Percentiles rank a stretch among this genome's conserved stretches.
These are phyloP conservation scores for Junco hyemalis DNA, from an alignment of 2,113 vertebrate genomes.

Conservation along the genomic window DNA sequence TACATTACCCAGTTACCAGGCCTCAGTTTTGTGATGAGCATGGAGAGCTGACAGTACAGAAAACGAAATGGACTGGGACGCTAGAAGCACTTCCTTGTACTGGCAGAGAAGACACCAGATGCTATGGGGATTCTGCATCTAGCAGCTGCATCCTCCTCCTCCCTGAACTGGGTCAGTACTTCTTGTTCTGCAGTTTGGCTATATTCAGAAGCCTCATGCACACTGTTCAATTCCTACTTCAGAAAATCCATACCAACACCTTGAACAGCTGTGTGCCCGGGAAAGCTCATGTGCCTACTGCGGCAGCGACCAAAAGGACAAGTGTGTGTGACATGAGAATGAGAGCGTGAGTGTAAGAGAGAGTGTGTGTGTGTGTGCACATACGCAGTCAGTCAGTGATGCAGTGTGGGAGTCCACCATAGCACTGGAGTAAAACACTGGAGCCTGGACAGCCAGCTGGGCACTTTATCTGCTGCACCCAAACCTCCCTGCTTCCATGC, in stretches of 20 bases:
- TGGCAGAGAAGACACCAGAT: not conserved
- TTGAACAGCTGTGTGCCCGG: not conserved
- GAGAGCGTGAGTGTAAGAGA: not conserved
- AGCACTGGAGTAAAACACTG: not conserved
- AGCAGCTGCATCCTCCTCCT: not conserved
- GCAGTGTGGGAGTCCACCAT: not conserved
- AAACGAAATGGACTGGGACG: not conserved
- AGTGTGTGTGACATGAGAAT: not conserved
- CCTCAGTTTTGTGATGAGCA: not conserved
- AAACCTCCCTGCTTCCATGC: not conserved
- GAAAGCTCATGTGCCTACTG: not conserved
- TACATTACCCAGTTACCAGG: not conserved
- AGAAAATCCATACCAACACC: not conserved
- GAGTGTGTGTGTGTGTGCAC: not conserved
- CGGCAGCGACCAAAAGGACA: not conserved
- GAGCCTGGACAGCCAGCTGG: not conserved
- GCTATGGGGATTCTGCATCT: not conserved
- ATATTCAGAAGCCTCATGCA: not conserved
- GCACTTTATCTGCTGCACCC: not conserved
- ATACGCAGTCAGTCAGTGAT: not conserved
- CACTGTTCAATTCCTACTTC: not conserved
- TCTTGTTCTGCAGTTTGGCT: not conserved
- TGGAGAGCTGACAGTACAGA: accelerated
- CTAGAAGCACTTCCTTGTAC: not conserved
- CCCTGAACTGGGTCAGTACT: not conserved